phyloP scores from a whole-genome alignment of 2,888 invertebrate species.

The Ligdia adustata region DNA sequence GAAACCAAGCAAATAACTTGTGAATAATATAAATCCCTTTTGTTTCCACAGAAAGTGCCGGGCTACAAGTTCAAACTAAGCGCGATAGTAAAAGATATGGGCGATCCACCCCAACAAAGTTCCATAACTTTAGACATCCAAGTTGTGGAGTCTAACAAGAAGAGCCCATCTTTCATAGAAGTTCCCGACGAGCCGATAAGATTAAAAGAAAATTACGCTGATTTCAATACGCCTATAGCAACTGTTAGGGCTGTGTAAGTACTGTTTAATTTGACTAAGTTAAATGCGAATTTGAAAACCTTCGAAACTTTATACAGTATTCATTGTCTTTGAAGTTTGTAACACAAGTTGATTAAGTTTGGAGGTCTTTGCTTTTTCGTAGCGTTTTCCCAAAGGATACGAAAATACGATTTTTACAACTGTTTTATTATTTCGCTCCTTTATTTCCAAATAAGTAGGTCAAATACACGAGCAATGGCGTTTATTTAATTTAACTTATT shows the following conservation, averaged over 20 bases:
- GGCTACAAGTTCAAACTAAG: conserved; percentile 87
- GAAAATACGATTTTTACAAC: conserved; percentile 29
- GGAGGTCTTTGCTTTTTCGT: conserved; percentile 16
- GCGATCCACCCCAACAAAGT: conserved; percentile 85
- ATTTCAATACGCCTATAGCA: conserved; percentile 88
- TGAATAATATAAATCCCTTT: conserved; percentile 34
- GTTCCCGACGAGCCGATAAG: conserved; percentile 85
- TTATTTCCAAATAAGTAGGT: conserved; percentile 1
- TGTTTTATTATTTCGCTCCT: conserved; percentile 4
- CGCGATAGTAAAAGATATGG: conserved; percentile 92
- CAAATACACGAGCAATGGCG: no score
- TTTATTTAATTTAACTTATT: no score
- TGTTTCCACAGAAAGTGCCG: conserved; percentile 81
- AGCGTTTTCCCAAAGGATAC: conserved; percentile 19
- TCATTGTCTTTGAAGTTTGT: conserved; percentile 33
- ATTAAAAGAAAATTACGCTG: conserved; percentile 89
- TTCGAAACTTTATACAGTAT: conserved; percentile 31
- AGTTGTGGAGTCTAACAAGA: conserved; percentile 94
- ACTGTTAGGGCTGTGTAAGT: conserved; percentile 88
- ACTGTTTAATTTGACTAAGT: conserved; percentile 39
- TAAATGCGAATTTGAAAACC: conserved; percentile 39
- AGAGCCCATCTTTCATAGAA: conserved; percentile 89
- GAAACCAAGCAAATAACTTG: conserved; percentile 22
- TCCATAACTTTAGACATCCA: conserved; percentile 92
- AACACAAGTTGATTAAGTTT: conserved; percentile 29